Base-by-base conservation (phyloP, 1,140 invertebrate species). In the Nixonia krombeini region DNA sequence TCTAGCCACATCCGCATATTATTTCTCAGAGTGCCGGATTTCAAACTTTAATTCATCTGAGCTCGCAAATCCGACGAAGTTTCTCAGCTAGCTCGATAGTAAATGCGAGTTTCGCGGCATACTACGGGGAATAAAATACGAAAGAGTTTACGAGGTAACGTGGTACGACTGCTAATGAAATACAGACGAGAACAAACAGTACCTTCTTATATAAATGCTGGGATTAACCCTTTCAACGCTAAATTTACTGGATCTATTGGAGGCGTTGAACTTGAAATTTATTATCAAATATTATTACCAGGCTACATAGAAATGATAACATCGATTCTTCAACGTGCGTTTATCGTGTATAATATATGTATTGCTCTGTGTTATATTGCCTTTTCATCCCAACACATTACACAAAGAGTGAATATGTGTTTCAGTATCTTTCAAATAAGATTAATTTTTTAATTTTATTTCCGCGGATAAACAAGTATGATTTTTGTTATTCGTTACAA, bases 21-120 rank as follows among this genome's bases (percentile, higher is more conserved):
- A 75, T 75, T 75, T 75, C 66, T 63, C 63, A 35, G 58, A 59
- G 45, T 56, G 55, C 70, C 72, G 70, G 70, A 75, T 72, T 75
- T 70, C 70, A 72, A 75, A 75, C 70, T 75, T 75, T 75, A 75
- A 75, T 72, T 75, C 66, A 69, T 69, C 55, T 51, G 50, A 63
- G 66, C 66, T 69, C 63, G 59, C 52, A 65, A 69, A 72, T 74
- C 66, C 72, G 56, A 52, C 59, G 2, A 66, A 64, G 62, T 67
- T 61, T 67, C 61, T 61, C 51, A 63, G 53, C 63, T 52, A 31
- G 28, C 57, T 65, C 68, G 63, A 71, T 71, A 71, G 57, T 55
- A 50, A 62, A 64, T 51, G 66, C 26, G 59, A 64, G 13, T 56
- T 47, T 38, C 55, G 58, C 55, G 53, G 58, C 50, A 15, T 59